Percentiles rank a stretch among this genome's conserved stretches.
phyloP scores from a whole-genome alignment of 2,888 invertebrate species.

The Heteropelma amictum region DNA sequence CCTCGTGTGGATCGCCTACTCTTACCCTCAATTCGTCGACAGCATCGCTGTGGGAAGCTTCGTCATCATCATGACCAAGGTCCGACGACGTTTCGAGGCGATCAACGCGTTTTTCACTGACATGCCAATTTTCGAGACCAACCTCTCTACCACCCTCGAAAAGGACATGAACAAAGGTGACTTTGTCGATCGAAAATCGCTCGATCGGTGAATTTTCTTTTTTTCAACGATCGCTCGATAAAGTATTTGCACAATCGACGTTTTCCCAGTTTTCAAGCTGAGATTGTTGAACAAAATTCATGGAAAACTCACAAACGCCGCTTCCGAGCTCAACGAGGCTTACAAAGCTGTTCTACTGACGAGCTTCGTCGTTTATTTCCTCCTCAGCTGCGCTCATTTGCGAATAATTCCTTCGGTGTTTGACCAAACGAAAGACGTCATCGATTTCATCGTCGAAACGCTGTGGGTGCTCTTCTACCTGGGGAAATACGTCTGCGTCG shows the following conservation, averaged over 20 bases:
- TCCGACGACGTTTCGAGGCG: conserved; percentile 48
- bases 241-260: too few relatives aligned
- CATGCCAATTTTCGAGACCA: conserved; percentile 32
- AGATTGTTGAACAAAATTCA: conserved; percentile 49
- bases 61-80: conserved; percentile 38
- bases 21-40: conserved; percentile 53
- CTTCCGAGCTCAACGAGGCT: conserved; percentile 39
- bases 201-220: background rate
- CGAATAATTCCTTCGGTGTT: conserved; percentile 12
- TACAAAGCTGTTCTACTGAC: conserved; percentile 40
- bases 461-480: conserved; percentile 50
- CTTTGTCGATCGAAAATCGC: background rate
- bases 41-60: conserved; percentile 48
- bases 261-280: conserved; percentile 49
- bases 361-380: conserved; percentile 40
- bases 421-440: background rate
- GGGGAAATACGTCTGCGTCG: conserved; percentile 42
- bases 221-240: too few relatives aligned
- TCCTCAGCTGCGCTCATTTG: conserved; percentile 43
- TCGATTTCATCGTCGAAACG: conserved; percentile 42
- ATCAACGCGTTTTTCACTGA: conserved; percentile 50
- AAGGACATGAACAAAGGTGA: conserved; percentile 50
- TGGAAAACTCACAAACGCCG: conserved; percentile 40
- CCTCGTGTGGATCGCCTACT: conserved; percentile 49
- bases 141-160: conserved; percentile 37